Conservation (phyloP, 2,888 invertebrate genomes). For the Chaetoderma sp. region DNA sequence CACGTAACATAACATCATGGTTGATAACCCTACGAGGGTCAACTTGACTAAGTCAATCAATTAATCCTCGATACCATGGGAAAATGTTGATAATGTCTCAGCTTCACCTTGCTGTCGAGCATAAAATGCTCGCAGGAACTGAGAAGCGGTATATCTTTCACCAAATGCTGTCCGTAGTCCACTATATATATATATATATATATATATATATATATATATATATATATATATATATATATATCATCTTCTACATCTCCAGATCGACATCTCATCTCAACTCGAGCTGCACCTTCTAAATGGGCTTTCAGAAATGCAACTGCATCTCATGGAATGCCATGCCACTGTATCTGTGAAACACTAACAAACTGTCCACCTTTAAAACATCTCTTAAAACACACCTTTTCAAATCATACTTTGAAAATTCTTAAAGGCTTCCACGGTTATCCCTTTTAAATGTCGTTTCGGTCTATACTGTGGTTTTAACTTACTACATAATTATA, state of each 20-base stretch:
- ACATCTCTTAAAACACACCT: no score
- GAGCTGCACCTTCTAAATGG: background rate
- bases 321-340: no score
- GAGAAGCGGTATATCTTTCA: background rate
- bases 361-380: no score
- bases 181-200: no score
- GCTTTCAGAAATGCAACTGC: background rate
- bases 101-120: background rate
- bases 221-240: no score
- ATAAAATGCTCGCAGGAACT: background rate
- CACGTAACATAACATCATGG: background rate
- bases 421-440: no score
- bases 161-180: background rate
- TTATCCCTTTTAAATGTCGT: no score
- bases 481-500: no score
- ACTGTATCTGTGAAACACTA: no score
- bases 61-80: background rate
- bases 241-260: background rate
- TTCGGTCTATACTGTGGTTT: no score
- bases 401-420: no score
- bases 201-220: no score
- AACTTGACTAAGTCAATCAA: background rate
- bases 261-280: background rate
- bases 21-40: background rate
- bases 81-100: background rate